Evolutionary conservation across 1,140 invertebrate species (phyloP), one percentile per base, ranked within the genome.

Genomic region (Scaptomyza graminum): DNA sequence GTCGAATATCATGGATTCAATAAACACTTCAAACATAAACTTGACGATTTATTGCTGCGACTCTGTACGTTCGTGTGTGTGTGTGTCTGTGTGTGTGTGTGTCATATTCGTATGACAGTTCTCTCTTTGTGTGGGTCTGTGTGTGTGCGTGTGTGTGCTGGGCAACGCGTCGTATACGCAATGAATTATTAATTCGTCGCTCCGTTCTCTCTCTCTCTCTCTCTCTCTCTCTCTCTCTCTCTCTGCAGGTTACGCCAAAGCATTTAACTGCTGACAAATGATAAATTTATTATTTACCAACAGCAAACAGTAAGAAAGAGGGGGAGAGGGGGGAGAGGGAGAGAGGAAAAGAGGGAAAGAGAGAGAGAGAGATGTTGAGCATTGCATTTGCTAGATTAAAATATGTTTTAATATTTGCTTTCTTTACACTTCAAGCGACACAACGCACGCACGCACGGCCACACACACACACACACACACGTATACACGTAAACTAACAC

Each of bases 261-360:
- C 83, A 79, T 88, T 88, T 88, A 88, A 88, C 83, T 88, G 83
- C 83, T 88, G 83, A 88, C 83, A 88, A 88, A 88, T 88, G 83
- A 88, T 88, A 88, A 88, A 88, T 88, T 88, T 88, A 88, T 88
- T 88, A 88, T 88, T 88, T 88, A 88, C 79, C 79, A 88, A 54
- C 50, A 49, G 50, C 60, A 75, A 41, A 70, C 52, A 63, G 16
- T 47, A 8, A 51, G 9, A 12, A 39, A 37, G 13, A 34, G 8
- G 13, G 9, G 3, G 9, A 46, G 63, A 25, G 51, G 12, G n/a
- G n/a, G n/a, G 44, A 37, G 13, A 34, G 8, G 13, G 9, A 5
- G 9, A 46, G 63, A 25, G 51, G 12, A 25, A 6, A 28, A n/a
- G 39, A 25, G 22, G 3, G 41, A 47, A 55, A 11, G 22, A 11